Conservation (phyloP, 2,888 invertebrate genomes). For the Papilio gigon region DNA sequence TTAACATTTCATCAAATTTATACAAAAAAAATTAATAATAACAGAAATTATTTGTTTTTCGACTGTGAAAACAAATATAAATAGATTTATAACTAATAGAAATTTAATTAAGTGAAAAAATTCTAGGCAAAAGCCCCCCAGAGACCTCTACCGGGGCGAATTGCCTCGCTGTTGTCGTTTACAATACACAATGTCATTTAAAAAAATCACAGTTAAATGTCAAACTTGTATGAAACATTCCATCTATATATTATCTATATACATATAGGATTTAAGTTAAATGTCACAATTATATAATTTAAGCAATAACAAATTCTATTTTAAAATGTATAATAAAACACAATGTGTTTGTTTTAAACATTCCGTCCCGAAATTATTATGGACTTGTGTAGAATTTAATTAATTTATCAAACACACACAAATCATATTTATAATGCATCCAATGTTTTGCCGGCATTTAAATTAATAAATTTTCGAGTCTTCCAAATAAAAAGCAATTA, state of each 20-base stretch:
- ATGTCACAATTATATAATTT: constrained; percentile 55
- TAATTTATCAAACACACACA: constrained; percentile 29
- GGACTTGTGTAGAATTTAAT: constrained; percentile 55
- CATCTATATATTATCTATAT: constrained; percentile 49
- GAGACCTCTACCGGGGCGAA: too few relatives aligned
- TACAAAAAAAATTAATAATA: constrained; percentile 38
- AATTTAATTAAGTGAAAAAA: too few relatives aligned
- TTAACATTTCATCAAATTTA: constrained; percentile 33
- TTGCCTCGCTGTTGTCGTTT: too few relatives aligned
- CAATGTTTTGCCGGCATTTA: constrained; percentile 32
- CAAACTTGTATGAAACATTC: too few relatives aligned
- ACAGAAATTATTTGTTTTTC: constrained; percentile 53
- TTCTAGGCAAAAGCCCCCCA: too few relatives aligned
- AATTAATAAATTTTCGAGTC: constrained; percentile 39
- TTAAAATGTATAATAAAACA: constrained; percentile 38
- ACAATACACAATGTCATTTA: too few relatives aligned
- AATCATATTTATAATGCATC: constrained; percentile 4
- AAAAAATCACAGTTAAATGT: too few relatives aligned
- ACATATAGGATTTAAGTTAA: constrained; percentile 42
- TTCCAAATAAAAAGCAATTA: constrained; percentile 42
- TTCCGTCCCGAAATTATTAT: constrained; percentile 77
- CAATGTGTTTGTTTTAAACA: constrained; percentile 52
- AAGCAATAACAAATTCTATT: constrained; percentile 45
- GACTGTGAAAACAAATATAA: constrained; percentile 64
- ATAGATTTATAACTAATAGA: too few relatives aligned